phyloP scores from a whole-genome alignment of 2,888 invertebrate species.

The Endotricha flammealis region DNA sequence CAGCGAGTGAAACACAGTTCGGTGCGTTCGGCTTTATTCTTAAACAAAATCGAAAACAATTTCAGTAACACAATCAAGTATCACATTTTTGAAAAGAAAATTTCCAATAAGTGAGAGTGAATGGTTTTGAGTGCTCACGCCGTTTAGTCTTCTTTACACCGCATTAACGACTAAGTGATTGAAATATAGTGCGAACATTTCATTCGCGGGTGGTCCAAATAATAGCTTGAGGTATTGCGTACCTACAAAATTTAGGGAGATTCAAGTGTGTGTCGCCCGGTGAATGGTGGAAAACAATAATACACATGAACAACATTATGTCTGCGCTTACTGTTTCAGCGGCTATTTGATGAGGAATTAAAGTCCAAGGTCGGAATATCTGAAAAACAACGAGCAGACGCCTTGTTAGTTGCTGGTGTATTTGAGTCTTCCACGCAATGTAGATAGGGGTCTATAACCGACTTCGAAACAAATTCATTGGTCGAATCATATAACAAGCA shows the following conservation, averaged over 20 bases:
- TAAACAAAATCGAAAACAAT: slow-evolving; percentile 56
- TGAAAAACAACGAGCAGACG: slow-evolving; percentile 75
- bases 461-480: not conserved
- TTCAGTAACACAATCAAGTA: slow-evolving; percentile 46
- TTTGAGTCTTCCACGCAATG: slow-evolving; percentile 45
- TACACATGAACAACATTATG: slow-evolving; percentile 71
- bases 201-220: slow-evolving; percentile 45
- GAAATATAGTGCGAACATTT: slow-evolving; percentile 34
- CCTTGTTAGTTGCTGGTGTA: slow-evolving; percentile 63
- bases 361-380: slow-evolving; percentile 75
- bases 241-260: slow-evolving; percentile 41
- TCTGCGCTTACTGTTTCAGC: slow-evolving; percentile 76
- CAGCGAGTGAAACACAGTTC: slow-evolving; percentile 76
- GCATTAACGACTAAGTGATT: slow-evolving; percentile 20
- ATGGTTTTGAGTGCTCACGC: slow-evolving; percentile 55
- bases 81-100: slow-evolving; percentile 53
- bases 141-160: slow-evolving; percentile 23
- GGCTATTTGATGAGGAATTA: slow-evolving; percentile 72
- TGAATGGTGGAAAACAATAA: slow-evolving; percentile 69
- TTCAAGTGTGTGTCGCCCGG: slow-evolving; percentile 50
- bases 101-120: slow-evolving; percentile 50
- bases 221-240: slow-evolving; percentile 30
- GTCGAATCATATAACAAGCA: not conserved
- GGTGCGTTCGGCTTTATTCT: slow-evolving; percentile 73
- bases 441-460: slow-evolving; percentile 9